Percentiles rank a stretch among this genome's conserved stretches.
phyloP scores from a whole-genome alignment of 2,888 invertebrate genomes.

The Tetragnatha montana region DNA sequence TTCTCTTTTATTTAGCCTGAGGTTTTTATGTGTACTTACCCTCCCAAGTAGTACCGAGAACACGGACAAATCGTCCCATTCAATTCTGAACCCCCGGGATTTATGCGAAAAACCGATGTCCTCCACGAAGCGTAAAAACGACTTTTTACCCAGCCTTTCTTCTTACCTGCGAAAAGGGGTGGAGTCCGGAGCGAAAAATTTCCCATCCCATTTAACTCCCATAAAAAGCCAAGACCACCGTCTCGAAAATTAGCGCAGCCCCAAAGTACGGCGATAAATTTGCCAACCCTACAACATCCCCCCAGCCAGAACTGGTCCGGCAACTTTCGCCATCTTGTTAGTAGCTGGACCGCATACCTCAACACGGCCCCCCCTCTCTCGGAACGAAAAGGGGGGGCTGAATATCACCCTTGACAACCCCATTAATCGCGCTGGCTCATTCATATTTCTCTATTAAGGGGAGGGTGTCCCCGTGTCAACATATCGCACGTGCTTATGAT shows the following conservation, averaged over 20 bases:
- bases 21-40: too few species aligned
- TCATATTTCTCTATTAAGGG: slow-evolving; percentile 67
- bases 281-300: slow-evolving; percentile 33
- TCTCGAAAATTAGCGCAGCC: slow-evolving; percentile 31
- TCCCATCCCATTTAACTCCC: not conserved
- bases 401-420: slow-evolving; percentile 65
- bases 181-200: not conserved
- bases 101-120: not conserved
- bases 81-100: not conserved
- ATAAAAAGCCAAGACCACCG: not conserved
- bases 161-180: too few species aligned
- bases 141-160: not conserved
- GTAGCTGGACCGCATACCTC: slow-evolving; percentile 69
- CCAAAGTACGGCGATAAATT: slow-evolving; percentile 43
- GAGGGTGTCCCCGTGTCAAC: slow-evolving; percentile 60
- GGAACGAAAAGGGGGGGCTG: slow-evolving; percentile 26
- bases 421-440: slow-evolving; percentile 61
- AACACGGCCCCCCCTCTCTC: slow-evolving; percentile 41
- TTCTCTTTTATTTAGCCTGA: too few species aligned
- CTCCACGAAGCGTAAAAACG: not conserved
- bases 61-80: too few species aligned
- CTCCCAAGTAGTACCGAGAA: too few species aligned
- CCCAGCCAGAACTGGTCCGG: slow-evolving; percentile 38
- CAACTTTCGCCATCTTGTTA: slow-evolving; percentile 70
- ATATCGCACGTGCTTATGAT: slow-evolving; percentile 64